Evolutionary conservation across 2,888 invertebrate species (phyloP), one percentile per base, ranked within the genome.

Genomic region (Metacarcinus magister): DNA sequence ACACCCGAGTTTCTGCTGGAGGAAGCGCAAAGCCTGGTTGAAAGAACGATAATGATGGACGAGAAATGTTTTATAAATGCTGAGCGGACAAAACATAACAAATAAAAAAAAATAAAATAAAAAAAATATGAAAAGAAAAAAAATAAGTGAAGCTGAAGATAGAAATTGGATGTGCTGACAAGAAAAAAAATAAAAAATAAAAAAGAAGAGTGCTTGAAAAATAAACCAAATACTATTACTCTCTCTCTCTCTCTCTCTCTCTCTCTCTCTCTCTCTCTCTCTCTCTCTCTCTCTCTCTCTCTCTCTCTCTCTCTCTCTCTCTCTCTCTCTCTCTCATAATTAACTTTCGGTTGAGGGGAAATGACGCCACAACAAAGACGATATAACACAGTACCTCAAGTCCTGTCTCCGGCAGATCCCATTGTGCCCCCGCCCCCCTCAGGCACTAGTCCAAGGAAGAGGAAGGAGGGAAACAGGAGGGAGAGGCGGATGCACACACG

Each of bases 201-300:
- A 89, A 39, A 8, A 89, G 39, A 28, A 43, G 3, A 32, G 3
- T 39, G 5, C 87, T 28, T 87, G 32, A 87, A 39, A 32, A 28
- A 28, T 28, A 39, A 19, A 87, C n/a, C 8, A 7, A 39, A 87
- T 32, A 87, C 87, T 39, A 87, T 87, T 82, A 23, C 82, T 13
- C 90, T 90, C 90, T 90, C 90, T 92, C 92, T 92, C 92, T 92
- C 46, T 44, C 91, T 91, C 44, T 44, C 91, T 91, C 91, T 91
- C 91, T 91, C 67, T 75, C 75, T 75, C 75, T 75, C 75, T 75
- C 82, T 82, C 82, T 82, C 82, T 82, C 82, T 82, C 82, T 82
- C 82, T 82, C 82, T 82, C 82, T 82, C 82, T 82, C 82, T 82
- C 82, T 82, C 82, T 82, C 82, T 82, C 82, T 82, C 82, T 82